Evolutionary conservation across 2,113 vertebrate species (phyloP), one percentile per base, ranked within the genome.

Genomic region (Odocoileus virginianus): DNA sequence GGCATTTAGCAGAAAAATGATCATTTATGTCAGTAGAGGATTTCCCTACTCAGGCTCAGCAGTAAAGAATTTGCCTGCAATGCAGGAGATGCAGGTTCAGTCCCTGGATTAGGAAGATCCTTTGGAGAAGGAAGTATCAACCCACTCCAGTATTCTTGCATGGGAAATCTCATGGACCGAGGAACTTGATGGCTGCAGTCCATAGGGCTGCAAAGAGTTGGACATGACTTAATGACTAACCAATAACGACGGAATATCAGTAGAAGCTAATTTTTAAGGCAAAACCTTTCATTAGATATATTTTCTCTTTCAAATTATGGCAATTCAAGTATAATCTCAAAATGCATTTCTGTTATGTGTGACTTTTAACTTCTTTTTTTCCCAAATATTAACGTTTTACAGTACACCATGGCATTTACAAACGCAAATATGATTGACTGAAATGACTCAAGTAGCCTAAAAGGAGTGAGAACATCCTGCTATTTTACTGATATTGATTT

Each of bases 361-460:
- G 27, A 30, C 54, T 90, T 71, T 78, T 23, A 25, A 95, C 15
- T 50, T 94, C 33, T 89, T 76, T 23, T 83, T 83, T 71, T 55
- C 54, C 57, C 95, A 55, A 92, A 84, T 95, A n/a, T 83, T 82
- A 64, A 82, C 57, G 83, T 96, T 95, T 97, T 95, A 87, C 9
- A n/a, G 67, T 64, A 86, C 1, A 87, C 3, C 19, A 36, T 54
- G 83, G 87, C 81, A 96, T 93, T 58, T 57, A 74, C 28, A 71
- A 95, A 97, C 15, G 6, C 61, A 98, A 97, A 98, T 97, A 25
- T 84, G 95, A 97, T 95, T 98, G 57, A 94, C 92, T 97, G 61
- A 28, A 97, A 93, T 74, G 93, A 97, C 81, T 97, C 58, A 55
- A 54, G 7, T 47, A 86, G 47, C 71, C 58, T 74, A 92, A 82